phyloP scores from a whole-genome alignment of 2,113 vertebrate genomes.

The Myiopsitta monachus region DNA sequence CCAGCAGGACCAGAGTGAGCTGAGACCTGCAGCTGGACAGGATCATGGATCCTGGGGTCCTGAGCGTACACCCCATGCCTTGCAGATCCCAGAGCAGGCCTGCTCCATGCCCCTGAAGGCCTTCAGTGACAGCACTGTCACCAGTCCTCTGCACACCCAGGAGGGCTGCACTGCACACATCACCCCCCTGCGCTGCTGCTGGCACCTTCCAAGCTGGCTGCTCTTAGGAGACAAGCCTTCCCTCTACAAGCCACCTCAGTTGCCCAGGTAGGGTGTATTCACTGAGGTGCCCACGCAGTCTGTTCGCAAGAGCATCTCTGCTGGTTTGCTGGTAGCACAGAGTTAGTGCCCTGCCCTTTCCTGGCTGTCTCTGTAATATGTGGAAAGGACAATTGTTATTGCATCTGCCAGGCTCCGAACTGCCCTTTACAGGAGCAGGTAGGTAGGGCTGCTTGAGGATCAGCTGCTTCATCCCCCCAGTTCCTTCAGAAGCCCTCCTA shows the following conservation, averaged over 20 bases:
- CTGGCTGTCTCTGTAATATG: not conserved
- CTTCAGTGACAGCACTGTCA: not conserved
- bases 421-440: not conserved
- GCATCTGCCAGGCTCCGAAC: not conserved
- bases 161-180: fast-evolving
- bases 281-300: not conserved
- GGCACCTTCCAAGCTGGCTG: not conserved
- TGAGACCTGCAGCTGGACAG: not conserved
- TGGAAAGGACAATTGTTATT: not conserved
- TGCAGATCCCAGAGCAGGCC: not conserved
- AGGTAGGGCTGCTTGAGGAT: not conserved
- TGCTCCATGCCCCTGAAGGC: not conserved
- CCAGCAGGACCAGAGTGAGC: fast-evolving
- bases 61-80: fast-evolving
- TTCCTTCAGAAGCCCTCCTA: not conserved
- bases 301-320: not conserved
- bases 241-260: fast-evolving
- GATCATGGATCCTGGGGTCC: not conserved
- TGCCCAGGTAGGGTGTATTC: not conserved
- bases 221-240: not conserved
- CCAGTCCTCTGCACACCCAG: not conserved
- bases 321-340: not conserved
- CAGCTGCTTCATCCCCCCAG: not conserved
- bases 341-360: not conserved
- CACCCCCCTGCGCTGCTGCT: not conserved